These are phyloP conservation scores for Esox lucius DNA, from an alignment of 2,797 vertebrate species.

Conservation along the genomic window DNA sequence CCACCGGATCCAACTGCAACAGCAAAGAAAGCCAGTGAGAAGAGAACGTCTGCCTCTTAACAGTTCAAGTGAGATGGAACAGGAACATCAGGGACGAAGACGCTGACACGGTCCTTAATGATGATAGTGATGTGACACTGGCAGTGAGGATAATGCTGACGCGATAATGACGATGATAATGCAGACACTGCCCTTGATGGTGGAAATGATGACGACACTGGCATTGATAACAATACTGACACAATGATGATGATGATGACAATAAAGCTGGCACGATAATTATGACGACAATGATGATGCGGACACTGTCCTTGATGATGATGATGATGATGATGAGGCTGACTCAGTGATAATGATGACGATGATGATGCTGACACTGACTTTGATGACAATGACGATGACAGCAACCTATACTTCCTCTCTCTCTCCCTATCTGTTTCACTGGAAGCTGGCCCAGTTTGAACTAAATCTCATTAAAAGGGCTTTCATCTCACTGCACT, in stretches of 20 bases:
- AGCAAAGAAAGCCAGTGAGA: too few relatives aligned
- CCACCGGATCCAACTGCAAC: too few relatives aligned
- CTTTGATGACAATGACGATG: slow-evolving; percentile 50
- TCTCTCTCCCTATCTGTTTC: slow-evolving; percentile 24
- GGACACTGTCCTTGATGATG: too few relatives aligned
- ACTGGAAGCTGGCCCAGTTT: slow-evolving; percentile 72
- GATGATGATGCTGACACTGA: slow-evolving; percentile 19
- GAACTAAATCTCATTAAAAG: slow-evolving; percentile 76
- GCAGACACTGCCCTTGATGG: neutral
- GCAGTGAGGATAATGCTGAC: neutral
- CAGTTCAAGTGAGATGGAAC: too few relatives aligned
- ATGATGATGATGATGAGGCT: too few relatives aligned
- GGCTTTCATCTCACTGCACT: slow-evolving; percentile 75
- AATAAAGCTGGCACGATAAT: too few relatives aligned
- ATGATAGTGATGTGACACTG: slow-evolving; percentile 45
- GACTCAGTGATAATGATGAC: too few relatives aligned
- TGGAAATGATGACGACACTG: slow-evolving; percentile 46
- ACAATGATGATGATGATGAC: too few relatives aligned
- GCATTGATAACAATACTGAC: neutral
- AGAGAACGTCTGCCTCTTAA: too few relatives aligned
- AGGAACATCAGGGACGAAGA: too few relatives aligned
- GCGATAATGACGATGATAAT: too few relatives aligned
- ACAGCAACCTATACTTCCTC: slow-evolving; percentile 35
- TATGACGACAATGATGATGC: too few relatives aligned
- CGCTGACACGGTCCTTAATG: neutral